Evolutionary conservation across 2,888 invertebrate genomes (phyloP), one percentile per base, ranked within the genome.

Genomic region (Ctena decussata): DNA sequence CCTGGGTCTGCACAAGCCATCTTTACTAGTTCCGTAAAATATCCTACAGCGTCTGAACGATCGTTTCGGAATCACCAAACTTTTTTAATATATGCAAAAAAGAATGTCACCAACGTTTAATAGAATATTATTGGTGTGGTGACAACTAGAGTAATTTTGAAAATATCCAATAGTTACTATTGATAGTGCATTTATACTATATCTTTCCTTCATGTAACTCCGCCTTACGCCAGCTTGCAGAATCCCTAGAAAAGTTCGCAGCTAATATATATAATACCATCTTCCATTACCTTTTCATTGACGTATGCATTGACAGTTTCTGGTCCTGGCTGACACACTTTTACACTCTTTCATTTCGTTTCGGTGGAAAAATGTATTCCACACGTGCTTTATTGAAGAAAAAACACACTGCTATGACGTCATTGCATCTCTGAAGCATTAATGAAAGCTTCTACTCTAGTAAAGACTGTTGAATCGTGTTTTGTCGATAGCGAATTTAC

Each of bases 301-400:
- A 65, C 65, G 65, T 65, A 32, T 35, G 35, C 35, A 35, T 35
- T 65, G 65, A 65, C 65, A 65, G 35, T 12, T 35, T 32, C 65
- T 18, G 65, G 35, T 65, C 65, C 30, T 65, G 21, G 32, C 32
- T 65, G 65, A 35, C 65, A 65, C 35, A 65, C 65, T 65, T 65
- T 35, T 65, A 32, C 65, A 65, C 35, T 32, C 65, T 65, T 21
- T 65, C 35, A 65, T 65, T 65, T 65, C 32, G 24, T 65, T 65
- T 35, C 65, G 35, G 15, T 65, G 65, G 32, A 65, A 65, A 65
- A 65, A 32, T 35, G 65, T 65, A 65, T 32, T 65, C 65, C 65
- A 35, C 65, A 65, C 65, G 65, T 65, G 65, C 65, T 65, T 32
- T 65, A 65, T 65, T 65, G 65, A 65, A 65, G 65, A 65, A 65